These are phyloP conservation scores for Bradypodion ventrale DNA, from an alignment of 2,797 vertebrate species.

Conservation along the genomic window DNA sequence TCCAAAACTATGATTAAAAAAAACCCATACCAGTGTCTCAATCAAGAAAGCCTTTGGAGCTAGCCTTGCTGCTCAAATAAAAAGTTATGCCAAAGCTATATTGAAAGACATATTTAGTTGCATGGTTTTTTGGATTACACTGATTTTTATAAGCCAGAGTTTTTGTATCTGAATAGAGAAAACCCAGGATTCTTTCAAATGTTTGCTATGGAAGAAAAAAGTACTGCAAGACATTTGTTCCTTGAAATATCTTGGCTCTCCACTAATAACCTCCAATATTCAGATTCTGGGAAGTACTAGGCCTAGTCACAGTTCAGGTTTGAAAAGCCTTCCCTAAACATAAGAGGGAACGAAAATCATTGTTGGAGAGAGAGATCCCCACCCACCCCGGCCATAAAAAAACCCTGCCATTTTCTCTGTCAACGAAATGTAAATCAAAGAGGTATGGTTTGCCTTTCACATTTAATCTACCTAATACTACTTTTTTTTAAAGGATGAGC, in stretches of 20 bases:
- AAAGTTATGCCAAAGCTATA: not conserved
- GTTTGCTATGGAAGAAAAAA: not conserved
- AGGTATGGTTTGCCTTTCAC: not conserved
- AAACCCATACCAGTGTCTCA: not conserved
- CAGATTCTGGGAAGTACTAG: not conserved
- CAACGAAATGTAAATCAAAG: not conserved
- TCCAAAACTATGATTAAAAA: too few species aligned
- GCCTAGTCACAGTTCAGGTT: not conserved
- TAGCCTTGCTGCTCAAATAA: not conserved
- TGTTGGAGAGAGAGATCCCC: too few species aligned
- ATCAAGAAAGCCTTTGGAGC: not conserved
- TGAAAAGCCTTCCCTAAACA: too few species aligned
- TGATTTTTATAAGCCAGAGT: not conserved
- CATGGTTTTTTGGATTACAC: too few species aligned
- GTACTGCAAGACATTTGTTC: not conserved
- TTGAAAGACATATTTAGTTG: not conserved
- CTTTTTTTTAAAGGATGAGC: not conserved
- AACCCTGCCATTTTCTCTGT: not conserved
- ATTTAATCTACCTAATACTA: not conserved
- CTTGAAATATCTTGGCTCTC: not conserved
- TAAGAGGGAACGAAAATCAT: too few species aligned
- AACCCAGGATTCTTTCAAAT: not conserved
- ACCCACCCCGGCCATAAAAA: not conserved
- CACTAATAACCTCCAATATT: not conserved
- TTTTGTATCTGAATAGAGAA: not conserved